Evolutionary conservation across 2,113 vertebrate species (phyloP).

Genomic region (Pedionomus torquatus): DNA sequence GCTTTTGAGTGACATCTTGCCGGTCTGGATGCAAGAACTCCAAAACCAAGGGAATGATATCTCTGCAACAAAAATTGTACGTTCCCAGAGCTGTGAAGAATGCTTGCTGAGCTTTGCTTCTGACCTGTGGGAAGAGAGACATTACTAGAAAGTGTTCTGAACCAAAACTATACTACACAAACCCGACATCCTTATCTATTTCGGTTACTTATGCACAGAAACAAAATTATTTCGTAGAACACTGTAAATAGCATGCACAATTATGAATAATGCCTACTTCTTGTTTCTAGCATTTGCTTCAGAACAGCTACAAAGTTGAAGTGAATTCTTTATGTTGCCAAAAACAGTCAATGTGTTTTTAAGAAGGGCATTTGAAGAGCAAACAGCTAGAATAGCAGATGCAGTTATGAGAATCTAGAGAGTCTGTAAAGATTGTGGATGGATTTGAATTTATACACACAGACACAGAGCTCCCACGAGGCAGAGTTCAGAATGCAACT

Average conservation of each 20-base stretch:
- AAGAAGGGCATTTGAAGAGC: background rate
- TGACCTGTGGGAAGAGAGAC: conserved; percentile 78
- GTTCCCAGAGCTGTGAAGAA: conserved; percentile 93
- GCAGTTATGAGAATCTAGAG: background rate
- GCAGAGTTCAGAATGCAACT: background rate
- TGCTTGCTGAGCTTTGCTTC: conserved; percentile 92
- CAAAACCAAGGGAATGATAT: conserved; percentile 92
- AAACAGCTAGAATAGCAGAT: background rate
- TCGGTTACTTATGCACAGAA: background rate
- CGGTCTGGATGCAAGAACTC: conserved; percentile 86
- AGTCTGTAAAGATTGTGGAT: background rate
- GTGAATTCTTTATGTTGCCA: background rate
- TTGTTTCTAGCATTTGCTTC: background rate
- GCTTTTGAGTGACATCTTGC: conserved; percentile 88
- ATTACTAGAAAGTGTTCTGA: background rate
- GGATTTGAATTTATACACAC: background rate
- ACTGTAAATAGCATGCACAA: background rate
- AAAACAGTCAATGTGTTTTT: background rate
- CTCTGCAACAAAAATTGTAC: conserved; percentile 96
- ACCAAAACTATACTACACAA: background rate
- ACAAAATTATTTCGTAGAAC: background rate
- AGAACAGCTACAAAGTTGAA: background rate
- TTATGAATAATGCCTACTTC: background rate
- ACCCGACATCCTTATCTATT: background rate
- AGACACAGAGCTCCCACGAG: no score